Conservation (phyloP, 2,113 vertebrate genomes). For the Stigmatopora nigra region DNA sequence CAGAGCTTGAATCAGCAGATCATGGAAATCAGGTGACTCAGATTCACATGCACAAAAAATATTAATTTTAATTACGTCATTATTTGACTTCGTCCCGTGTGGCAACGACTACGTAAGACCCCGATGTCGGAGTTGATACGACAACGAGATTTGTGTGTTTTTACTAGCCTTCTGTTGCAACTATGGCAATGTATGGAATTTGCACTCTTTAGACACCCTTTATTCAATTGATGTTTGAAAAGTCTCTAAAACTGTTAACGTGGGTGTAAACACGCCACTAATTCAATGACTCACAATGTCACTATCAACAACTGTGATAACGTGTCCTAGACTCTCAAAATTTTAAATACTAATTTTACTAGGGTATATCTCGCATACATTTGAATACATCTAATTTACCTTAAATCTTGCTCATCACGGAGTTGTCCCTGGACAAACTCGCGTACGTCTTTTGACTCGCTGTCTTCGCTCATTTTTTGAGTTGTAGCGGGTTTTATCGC, state of each 20-base stretch:
- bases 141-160: background rate
- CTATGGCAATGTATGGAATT: no score
- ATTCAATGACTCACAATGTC: no score
- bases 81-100: background rate
- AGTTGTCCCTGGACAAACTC: constrained; percentile 54
- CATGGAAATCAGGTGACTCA: no score
- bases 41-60: no score
- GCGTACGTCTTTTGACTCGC: constrained; percentile 19
- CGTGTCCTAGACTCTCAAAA: no score
- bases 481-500: background rate
- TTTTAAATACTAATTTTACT: background rate
- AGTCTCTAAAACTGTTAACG: no score
- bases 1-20: no score
- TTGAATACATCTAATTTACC: constrained; percentile 20
- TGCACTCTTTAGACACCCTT: no score
- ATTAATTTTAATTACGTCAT: background rate
- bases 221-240: no score
- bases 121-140: background rate
- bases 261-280: no score
- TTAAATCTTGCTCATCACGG: constrained; percentile 46
- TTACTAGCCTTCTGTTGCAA: background rate
- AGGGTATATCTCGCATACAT: background rate
- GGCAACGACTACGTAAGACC: background rate
- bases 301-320: no score
- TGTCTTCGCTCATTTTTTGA: constrained; percentile 23